These are phyloP conservation scores for Cyclophora punctaria DNA, from an alignment of 2,888 invertebrate species.

Conservation along the genomic window DNA sequence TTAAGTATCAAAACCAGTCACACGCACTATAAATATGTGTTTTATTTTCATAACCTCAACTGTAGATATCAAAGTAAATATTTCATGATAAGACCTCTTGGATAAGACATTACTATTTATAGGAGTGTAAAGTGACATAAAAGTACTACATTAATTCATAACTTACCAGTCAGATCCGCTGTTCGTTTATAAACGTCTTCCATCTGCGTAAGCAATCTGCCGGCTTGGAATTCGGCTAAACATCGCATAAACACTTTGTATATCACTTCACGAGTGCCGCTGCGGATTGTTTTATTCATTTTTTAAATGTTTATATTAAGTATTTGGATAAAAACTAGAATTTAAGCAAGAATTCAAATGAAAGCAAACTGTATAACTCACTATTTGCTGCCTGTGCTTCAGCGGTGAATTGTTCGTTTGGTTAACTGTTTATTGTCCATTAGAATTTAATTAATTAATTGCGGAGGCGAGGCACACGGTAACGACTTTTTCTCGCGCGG, in stretches of 20 bases:
- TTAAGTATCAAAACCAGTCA: too few species aligned
- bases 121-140: too few species aligned
- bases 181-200: constrained; percentile 1
- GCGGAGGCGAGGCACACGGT: too few species aligned
- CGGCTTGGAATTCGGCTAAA: not conserved
- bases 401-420: too few species aligned
- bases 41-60: not conserved
- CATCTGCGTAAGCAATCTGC: not conserved
- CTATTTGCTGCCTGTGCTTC: too few species aligned
- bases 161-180: not conserved
- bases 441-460: too few species aligned
- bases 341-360: not conserved
- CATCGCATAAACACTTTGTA: not conserved
- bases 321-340: not conserved
- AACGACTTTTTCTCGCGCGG: too few species aligned
- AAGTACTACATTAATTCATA: constrained; percentile 1
- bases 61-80: too few species aligned
- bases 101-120: too few species aligned
- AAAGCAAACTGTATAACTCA: not conserved
- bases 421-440: too few species aligned
- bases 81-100: too few species aligned
- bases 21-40: too few species aligned
- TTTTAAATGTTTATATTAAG: not conserved
- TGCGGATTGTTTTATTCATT: constrained; percentile 1
- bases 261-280: constrained; percentile 1